Evolutionary conservation across 2,113 vertebrate species (phyloP), one percentile per base, ranked within the genome.

Genomic region (Ageneiosus marmoratus): DNA sequence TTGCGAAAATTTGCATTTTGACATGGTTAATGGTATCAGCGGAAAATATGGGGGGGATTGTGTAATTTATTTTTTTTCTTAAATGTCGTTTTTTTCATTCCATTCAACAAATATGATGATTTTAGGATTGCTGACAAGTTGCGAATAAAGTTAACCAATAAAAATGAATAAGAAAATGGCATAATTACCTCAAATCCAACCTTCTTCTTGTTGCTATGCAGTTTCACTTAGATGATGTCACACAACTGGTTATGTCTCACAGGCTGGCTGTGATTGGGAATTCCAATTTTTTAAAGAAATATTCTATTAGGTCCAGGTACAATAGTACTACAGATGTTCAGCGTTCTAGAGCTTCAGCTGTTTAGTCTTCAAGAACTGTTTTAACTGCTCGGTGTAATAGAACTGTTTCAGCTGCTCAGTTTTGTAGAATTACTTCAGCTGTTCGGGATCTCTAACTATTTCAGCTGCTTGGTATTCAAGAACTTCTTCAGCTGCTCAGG

Each of bases 181-280:
- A 29, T 48, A 74, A 74, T 74, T 74, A 5, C 7, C 48, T 4
- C 8, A 16, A 1, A 32, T 75, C 50, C 73, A 53, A 32, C 51
- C 29, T 53, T 16, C 50, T 34, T 32, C 48, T 34, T 75, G 73
- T 75, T 75, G 27, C 50, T 75, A 34, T 11, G 29, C 48, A 29
- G 46, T 73, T 73, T 50, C 48, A 32, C 18, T 51, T 75, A 34
- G 29, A 75, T 53, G 48, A 75, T 75, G 48, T 75, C 48, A 75
- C 34, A 24, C 73, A 75, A 9, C n/a, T 50, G 70, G 7, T 73
- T 18, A 48, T 50, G 6, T 70, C 46, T 70, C 67, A 46, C 41
- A 70, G 41, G 67, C 41, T 46, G 67, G 24, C 41, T 70, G 37
- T 22, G 29, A 27, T 27, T 27, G 5, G 67, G 15, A 1, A 46